These are phyloP conservation scores for Crotophaga sulcirostris DNA, from an alignment of 2,113 vertebrate species.

Conservation along the genomic window DNA sequence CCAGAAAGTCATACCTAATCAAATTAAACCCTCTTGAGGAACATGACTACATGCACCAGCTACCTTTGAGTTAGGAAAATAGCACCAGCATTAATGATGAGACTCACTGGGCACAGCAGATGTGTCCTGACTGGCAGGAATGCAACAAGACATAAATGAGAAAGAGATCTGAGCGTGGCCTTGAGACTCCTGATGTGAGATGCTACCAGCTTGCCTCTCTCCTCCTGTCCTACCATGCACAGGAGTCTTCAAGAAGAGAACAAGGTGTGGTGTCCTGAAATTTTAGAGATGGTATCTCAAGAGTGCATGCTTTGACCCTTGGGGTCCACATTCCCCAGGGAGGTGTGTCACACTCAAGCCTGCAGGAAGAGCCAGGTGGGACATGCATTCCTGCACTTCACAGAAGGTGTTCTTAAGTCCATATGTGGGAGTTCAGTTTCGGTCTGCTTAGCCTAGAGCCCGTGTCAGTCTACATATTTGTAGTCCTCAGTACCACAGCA, in stretches of 20 bases:
- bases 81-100: background rate
- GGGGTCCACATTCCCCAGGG: background rate
- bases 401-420: background rate
- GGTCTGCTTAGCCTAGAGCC: background rate
- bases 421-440: background rate
- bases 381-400: background rate
- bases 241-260: background rate
- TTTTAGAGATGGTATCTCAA: background rate
- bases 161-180: background rate
- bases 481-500: background rate
- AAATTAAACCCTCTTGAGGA: background rate
- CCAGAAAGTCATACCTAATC: background rate
- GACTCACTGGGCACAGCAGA: background rate
- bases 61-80: background rate
- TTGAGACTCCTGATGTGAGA: background rate
- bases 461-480: background rate
- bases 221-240: background rate
- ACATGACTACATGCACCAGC: fast-evolving
- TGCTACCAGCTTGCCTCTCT: background rate
- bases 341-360: background rate
- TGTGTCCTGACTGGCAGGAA: background rate
- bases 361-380: background rate
- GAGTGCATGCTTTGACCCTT: background rate
- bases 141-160: background rate
- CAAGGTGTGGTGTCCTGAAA: background rate